Conservation (phyloP, 2,888 invertebrate genomes). For the Chironomus tentans region DNA sequence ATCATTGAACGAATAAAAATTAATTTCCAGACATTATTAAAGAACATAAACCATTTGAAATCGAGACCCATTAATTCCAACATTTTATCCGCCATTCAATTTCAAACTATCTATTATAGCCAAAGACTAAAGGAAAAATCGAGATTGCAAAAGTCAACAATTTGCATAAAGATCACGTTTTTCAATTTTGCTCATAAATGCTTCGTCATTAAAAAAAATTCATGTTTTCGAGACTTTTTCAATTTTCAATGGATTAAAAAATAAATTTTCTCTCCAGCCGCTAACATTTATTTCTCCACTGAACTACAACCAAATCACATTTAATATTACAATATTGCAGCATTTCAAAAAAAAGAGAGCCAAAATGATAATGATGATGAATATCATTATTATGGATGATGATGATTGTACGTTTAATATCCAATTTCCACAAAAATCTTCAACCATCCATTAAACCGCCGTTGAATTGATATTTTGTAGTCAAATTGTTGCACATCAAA, state of each 20-base stretch:
- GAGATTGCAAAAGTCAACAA: neutral
- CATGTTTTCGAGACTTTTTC: neutral
- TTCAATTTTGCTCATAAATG: slow-evolving; percentile 17
- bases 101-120: too few species aligned
- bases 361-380: too few species aligned
- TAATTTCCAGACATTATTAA: too few species aligned
- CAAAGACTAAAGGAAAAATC: too few species aligned
- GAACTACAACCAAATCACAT: slow-evolving; percentile 21
- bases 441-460: slow-evolving; percentile 26
- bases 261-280: neutral
- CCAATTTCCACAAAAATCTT: neutral
- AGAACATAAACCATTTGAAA: too few species aligned
- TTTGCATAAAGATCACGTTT: slow-evolving; percentile 24
- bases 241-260: slow-evolving; percentile 7
- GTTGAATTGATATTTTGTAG: neutral
- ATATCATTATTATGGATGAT: neutral
- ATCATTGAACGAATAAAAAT: too few species aligned
- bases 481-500: slow-evolving; percentile 2
- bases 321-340: slow-evolving; percentile 12
- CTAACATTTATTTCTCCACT: neutral
- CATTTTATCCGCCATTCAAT: too few species aligned
- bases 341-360: neutral
- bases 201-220: neutral
- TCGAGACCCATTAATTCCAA: too few species aligned
- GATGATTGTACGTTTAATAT: slow-evolving; percentile 14